Base-by-base conservation (phyloP, 2,113 vertebrate genomes). In the Paedocypris sp. region DNA sequence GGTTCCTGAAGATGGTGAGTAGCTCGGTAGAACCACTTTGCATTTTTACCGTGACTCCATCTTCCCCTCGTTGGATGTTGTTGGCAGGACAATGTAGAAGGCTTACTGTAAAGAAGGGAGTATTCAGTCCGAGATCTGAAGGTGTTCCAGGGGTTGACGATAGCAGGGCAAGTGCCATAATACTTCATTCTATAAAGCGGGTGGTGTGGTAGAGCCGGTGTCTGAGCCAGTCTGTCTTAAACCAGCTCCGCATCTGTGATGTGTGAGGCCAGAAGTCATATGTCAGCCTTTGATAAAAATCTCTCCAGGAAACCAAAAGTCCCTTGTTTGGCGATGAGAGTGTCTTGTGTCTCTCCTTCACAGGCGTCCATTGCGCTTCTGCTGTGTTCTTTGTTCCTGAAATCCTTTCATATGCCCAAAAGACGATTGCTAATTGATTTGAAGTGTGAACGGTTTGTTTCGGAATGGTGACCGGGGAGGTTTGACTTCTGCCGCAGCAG, bases 221-320 rank as follows among this genome's bases (percentile, higher is more conserved):
- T 67, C 49, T 56, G 68, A 62, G 70, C 67, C 53, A 36, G 62
- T 68, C 56, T 31, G 19, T 32, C 53, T 43, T 42, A 42, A 28
- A 28, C 51, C 18, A n/a, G 39, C 47, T 39, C 25, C 6, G 16
- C 36, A 18, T 32, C 42, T 73, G 41, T 63, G 56, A 77, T 79
- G 77, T 80, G 65, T 73, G 77, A 71, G 78, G 69, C 61, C 76
- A 80, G 78, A 73, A 81, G 77, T 80, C 78, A 77, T 74, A 82
- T 78, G 79, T 84, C 82, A 83, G 73, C 58, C 75, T 79, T 80
- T 81, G 78, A 82, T 78, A 74, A 73, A 20, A 42, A 10, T 33
- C 22, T 28, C 2, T 19, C 25, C 39, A 32, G 32, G 22, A 64
- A 67, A 73, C 74, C 58, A 65, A 80, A 69, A 79, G 74, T 75